These are phyloP conservation scores for Isurus oxyrinchus DNA, from an alignment of 2,113 vertebrate species.

Conservation along the genomic window DNA sequence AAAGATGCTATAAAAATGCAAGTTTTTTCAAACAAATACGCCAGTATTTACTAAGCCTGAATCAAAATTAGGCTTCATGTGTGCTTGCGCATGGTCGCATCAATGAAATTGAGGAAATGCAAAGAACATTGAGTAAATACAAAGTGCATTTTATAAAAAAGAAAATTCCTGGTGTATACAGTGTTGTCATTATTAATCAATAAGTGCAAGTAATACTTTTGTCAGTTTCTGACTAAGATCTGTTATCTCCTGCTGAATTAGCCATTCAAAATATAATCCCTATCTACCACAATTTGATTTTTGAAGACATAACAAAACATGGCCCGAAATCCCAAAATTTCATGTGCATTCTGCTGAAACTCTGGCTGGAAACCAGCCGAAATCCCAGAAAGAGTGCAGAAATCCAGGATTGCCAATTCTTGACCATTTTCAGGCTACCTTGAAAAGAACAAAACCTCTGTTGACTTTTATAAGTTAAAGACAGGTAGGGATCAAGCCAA, in stretches of 20 bases:
- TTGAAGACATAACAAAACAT: too few relatives aligned
- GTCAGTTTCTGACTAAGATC: neutral
- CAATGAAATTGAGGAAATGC: neutral
- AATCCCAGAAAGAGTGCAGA: neutral
- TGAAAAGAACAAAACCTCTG: neutral
- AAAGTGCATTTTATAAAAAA: too few relatives aligned
- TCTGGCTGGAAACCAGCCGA: neutral
- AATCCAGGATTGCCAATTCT: neutral
- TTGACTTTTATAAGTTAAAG: neutral
- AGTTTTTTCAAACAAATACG: neutral
- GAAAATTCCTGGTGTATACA: neutral
- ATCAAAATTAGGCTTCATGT: neutral
- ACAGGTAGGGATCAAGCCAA: neutral
- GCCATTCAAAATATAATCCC: too few relatives aligned
- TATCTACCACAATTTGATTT: too few relatives aligned
- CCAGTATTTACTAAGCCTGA: neutral
- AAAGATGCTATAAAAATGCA: neutral
- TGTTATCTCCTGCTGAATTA: too few relatives aligned
- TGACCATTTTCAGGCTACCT: neutral
- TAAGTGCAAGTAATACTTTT: neutral
- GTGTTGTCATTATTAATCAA: neutral
- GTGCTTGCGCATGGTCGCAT: neutral
- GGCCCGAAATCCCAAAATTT: too few relatives aligned
- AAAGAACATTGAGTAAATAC: neutral
- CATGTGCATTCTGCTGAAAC: too few relatives aligned